A percentile compares a stretch with the other conserved stretches of the same genome.
Evolutionary conservation across 2,797 vertebrate species (phyloP).

Genomic region (Chaenodraco wilsoni): DNA sequence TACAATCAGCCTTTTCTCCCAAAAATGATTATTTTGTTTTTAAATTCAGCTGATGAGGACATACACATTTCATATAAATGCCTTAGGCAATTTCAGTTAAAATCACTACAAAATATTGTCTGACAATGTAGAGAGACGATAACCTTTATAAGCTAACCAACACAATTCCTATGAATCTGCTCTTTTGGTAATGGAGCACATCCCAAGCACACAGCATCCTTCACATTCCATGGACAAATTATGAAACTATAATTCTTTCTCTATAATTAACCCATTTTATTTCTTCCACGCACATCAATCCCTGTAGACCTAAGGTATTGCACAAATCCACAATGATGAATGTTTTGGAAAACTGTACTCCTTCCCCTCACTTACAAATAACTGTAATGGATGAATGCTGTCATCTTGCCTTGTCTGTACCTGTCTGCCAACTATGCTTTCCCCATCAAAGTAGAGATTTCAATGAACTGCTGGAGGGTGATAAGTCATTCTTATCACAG

Average conservation of each 20-base stretch:
- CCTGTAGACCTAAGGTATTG: background rate
- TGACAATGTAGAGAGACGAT: background rate
- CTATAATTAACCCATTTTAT: background rate
- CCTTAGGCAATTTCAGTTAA: background rate
- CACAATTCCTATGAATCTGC: background rate
- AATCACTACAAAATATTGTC: background rate
- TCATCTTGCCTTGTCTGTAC: background rate
- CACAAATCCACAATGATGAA: background rate
- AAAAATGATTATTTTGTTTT: background rate
- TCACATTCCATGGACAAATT: slow-evolving; percentile 5
- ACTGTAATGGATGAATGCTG: background rate
- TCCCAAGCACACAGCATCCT: background rate
- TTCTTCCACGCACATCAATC: background rate
- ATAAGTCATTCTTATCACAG: background rate
- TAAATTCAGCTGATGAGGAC: background rate
- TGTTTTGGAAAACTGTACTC: background rate
- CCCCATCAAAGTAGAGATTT: background rate
- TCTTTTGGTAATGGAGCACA: background rate
- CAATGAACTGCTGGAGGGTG: background rate
- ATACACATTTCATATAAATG: background rate
- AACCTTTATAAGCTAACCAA: background rate
- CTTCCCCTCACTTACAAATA: background rate
- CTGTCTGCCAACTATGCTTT: background rate
- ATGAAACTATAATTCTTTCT: background rate
- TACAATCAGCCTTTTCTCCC: background rate